phyloP scores from a whole-genome alignment of 2,113 vertebrate species.

The Cololabis saira region DNA sequence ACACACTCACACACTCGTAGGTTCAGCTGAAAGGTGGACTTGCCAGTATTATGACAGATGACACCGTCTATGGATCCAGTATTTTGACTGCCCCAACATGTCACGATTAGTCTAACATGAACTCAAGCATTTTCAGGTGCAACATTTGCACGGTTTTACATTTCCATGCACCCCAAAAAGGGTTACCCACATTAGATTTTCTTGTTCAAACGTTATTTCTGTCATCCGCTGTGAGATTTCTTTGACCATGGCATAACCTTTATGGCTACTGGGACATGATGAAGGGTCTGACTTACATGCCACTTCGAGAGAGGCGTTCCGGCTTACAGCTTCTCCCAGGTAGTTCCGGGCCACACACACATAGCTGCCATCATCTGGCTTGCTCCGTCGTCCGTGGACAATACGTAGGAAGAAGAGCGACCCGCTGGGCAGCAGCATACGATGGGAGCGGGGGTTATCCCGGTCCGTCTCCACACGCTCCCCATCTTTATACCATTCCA shows the following conservation, averaged over 20 bases:
- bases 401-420: constrained; percentile 96
- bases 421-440: constrained; percentile 95
- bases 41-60: constrained; percentile 67
- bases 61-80: constrained; percentile 31
- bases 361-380: constrained; percentile 93
- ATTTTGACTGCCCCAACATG: constrained; percentile 51
- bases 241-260: constrained; percentile 17
- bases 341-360: constrained; percentile 95
- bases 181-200: constrained; percentile 25
- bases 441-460: constrained; percentile 93
- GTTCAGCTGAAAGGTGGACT: constrained; percentile 61
- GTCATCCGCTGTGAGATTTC: constrained; percentile 20
- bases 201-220: constrained; percentile 3
- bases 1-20: constrained; percentile 26
- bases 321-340: constrained; percentile 93
- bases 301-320: constrained; percentile 94
- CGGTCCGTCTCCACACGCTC: constrained; percentile 94
- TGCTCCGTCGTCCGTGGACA: constrained; percentile 92
- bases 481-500: constrained; percentile 97
- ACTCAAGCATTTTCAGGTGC: constrained; percentile 62
- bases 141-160: constrained; percentile 37
- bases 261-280: constrained; percentile 3
- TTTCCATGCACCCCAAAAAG: constrained; percentile 16
- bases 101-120: constrained; percentile 86
- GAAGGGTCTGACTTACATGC: constrained; percentile 87